phyloP scores from a whole-genome alignment of 2,888 invertebrate genomes.

The Stegana nigrithorax region DNA sequence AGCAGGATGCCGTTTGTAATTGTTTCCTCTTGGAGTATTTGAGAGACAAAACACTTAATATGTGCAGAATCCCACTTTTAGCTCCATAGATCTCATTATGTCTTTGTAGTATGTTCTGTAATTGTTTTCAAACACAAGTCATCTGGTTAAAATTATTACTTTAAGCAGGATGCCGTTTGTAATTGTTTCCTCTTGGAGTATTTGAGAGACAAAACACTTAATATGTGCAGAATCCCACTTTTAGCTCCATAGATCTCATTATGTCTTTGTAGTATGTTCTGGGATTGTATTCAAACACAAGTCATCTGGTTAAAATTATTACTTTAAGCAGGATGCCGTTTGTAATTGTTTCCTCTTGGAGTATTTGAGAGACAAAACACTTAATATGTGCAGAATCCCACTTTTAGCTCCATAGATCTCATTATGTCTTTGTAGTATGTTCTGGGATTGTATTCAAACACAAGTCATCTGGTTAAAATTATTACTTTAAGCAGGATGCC shows the following conservation, averaged over 20 bases:
- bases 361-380: background rate
- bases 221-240: conserved; percentile 20
- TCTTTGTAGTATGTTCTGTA: background rate
- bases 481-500: conserved; percentile 36
- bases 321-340: conserved; percentile 34
- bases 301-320: conserved; percentile 37
- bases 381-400: conserved; percentile 8
- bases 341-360: conserved; percentile 4
- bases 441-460: conserved; percentile 31
- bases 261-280: background rate
- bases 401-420: conserved; percentile 6
- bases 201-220: background rate
- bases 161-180: conserved; percentile 38
- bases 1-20: conserved; percentile 38
- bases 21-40: background rate
- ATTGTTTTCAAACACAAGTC: conserved; percentile 36
- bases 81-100: background rate
- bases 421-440: background rate
- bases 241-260: background rate
- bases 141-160: conserved; percentile 31
- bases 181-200: background rate
- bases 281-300: conserved; percentile 31
- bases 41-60: background rate
- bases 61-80: conserved; percentile 22
- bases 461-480: conserved; percentile 40